Evolutionary conservation across 2,888 invertebrate species (phyloP), one percentile per base, ranked within the genome.

Genomic region (Heteropelma amictum): DNA sequence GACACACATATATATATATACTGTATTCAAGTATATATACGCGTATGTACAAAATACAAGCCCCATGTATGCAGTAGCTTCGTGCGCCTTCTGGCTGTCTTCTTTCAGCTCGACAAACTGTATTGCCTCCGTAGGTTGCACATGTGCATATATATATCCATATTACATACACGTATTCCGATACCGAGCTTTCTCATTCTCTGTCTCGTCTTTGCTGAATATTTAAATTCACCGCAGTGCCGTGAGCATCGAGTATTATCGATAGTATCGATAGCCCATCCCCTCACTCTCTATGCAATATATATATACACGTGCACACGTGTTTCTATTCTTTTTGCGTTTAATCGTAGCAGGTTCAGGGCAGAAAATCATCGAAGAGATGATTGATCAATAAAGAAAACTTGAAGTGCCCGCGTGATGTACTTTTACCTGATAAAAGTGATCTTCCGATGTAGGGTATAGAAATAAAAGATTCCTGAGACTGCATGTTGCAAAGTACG

Each of bases 51-150:
- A 14, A 3, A 42, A n/a, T n/a, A n/a, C n/a, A n/a, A n/a, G n/a
- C n/a, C n/a, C n/a, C 14, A 45, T 33, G 33, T 19, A 8, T 47
- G 23, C 12, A 40, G 28, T 54, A 61, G 42, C 45, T 28, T 53
- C 40, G 38, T 35, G 28, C 63, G 61, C 49, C 51, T 42, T 42
- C 63, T 69, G 68, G 73, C 68, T 69, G 67, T 68, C 51, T 30
- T 71, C 51, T 49, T 67, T 38, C 38, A 38, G 42, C 75, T 71
- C 71, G 75, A 67, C 70, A 67, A 71, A 75, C 61, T 82, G n/a
- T n/a, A 85, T 83, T 81, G 77, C 67, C 78, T 54, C 54, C 42
- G 19, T 42, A n/a, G n/a, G n/a, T n/a, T n/a, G 3, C 5, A 26
- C n/a, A 26, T 14, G 12, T 58, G 14, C 33, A 45, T 54, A 56